Evolutionary conservation across 2,113 vertebrate genomes (phyloP).

Genomic region (Trinectes maculatus): DNA sequence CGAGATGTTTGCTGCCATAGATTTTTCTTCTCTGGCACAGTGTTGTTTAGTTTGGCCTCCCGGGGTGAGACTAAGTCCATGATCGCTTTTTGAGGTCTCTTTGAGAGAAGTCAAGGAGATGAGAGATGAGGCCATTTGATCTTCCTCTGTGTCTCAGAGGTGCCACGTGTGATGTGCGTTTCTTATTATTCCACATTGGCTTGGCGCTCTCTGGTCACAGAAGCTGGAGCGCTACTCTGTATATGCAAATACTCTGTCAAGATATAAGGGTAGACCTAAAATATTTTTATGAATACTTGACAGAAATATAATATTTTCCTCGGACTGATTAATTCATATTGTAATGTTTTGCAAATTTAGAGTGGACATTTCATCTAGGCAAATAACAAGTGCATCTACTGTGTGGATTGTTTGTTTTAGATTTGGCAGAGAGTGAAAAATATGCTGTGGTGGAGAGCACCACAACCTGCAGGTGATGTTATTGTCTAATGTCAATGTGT

Average conservation of each 20-base stretch:
- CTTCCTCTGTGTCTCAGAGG: slow-evolving; percentile 45
- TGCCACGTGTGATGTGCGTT: slow-evolving; percentile 51
- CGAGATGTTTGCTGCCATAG: slow-evolving; percentile 49
- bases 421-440: slow-evolving; percentile 63
- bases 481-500: slow-evolving; percentile 31
- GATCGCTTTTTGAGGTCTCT: slow-evolving; percentile 65
- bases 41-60: slow-evolving; percentile 72
- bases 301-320: no score
- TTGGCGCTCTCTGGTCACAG: slow-evolving; percentile 23
- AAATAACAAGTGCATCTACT: no score
- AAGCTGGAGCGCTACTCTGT: slow-evolving; percentile 30
- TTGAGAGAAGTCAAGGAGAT: slow-evolving; percentile 53
- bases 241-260: neutral
- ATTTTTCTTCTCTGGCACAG: slow-evolving; percentile 61
- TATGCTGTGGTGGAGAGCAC: slow-evolving; percentile 30
- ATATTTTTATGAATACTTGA: no score
- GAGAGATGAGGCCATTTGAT: slow-evolving; percentile 51
- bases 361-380: no score
- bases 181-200: slow-evolving; percentile 57
- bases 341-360: no score
- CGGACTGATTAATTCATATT: no score
- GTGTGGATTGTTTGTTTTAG: slow-evolving; percentile 30
- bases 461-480: slow-evolving; percentile 57
- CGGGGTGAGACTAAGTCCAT: slow-evolving; percentile 57
- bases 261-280: neutral